phyloP scores from a whole-genome alignment of 2,888 invertebrate species.

The Doris montereyensis region DNA sequence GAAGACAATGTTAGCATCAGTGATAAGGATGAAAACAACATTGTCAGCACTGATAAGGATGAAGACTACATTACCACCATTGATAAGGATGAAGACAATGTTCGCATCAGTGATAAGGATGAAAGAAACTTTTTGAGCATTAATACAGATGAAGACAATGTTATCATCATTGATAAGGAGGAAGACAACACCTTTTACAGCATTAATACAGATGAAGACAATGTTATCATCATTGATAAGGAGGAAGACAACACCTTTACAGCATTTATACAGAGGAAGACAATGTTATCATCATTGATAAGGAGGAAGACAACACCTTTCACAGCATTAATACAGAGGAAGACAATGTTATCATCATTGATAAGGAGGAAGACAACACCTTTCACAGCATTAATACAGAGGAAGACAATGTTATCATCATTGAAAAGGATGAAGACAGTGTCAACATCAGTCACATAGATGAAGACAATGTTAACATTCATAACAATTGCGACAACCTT shows the following conservation, averaged over 20 bases:
- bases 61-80: no score
- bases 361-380: neutral
- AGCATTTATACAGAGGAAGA: neutral
- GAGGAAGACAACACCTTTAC: neutral
- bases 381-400: neutral
- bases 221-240: neutral
- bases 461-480: no score
- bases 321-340: neutral
- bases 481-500: no score
- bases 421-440: neutral
- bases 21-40: neutral
- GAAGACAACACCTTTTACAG: neutral
- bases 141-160: neutral
- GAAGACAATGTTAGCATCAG: neutral
- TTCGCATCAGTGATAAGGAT: no score
- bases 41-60: neutral
- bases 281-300: neutral
- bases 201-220: neutral
- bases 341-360: no score
- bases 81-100: no score
- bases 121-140: no score
- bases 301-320: neutral
- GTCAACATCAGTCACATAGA: no score
- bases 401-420: neutral
- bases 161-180: neutral